Evolutionary conservation across 2,797 vertebrate species (phyloP).

Genomic region (Sebastes vulpes): DNA sequence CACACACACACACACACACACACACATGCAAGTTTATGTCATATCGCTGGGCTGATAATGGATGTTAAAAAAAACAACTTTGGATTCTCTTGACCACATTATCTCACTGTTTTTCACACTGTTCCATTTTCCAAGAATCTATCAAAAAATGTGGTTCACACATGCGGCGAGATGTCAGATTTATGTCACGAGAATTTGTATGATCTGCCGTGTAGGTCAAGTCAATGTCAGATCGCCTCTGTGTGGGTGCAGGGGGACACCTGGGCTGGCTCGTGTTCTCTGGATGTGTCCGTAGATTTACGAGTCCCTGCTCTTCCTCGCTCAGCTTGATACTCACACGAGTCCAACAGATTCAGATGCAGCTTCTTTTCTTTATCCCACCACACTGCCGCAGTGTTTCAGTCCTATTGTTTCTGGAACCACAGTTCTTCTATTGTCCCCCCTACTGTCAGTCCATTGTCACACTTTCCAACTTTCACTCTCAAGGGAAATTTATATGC

Average conservation of each 20-base stretch:
- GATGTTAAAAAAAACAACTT: neutral
- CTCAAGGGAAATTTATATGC: slow-evolving; percentile 62
- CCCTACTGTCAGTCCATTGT: slow-evolving; percentile 60
- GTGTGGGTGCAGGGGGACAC: slow-evolving; percentile 18
- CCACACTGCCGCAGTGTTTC: slow-evolving; percentile 34
- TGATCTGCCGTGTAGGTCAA: slow-evolving; percentile 20
- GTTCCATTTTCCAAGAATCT: slow-evolving; percentile 25
- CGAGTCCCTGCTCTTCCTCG: slow-evolving; percentile 28
- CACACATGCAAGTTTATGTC: neutral
- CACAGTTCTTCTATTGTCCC: slow-evolving; percentile 57
- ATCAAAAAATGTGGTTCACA: neutral
- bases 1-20: neutral
- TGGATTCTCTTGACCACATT: slow-evolving; percentile 9
- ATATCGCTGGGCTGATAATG: neutral
- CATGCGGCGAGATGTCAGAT: neutral
- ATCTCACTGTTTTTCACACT: slow-evolving; percentile 3
- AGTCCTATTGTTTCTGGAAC: slow-evolving; percentile 59
- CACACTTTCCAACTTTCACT: slow-evolving; percentile 54
- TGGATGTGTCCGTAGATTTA: slow-evolving; percentile 64
- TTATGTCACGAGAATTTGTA: slow-evolving; percentile 1
- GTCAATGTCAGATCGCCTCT: slow-evolving; percentile 31
- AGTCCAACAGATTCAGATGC: neutral
- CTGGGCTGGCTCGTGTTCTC: slow-evolving; percentile 31
- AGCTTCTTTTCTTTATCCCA: slow-evolving; percentile 5
- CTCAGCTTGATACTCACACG: slow-evolving; percentile 4